Evolutionary conservation across 2,113 vertebrate species (phyloP), one percentile per base, ranked within the genome.

Genomic region (Syrrhaptes paradoxus): DNA sequence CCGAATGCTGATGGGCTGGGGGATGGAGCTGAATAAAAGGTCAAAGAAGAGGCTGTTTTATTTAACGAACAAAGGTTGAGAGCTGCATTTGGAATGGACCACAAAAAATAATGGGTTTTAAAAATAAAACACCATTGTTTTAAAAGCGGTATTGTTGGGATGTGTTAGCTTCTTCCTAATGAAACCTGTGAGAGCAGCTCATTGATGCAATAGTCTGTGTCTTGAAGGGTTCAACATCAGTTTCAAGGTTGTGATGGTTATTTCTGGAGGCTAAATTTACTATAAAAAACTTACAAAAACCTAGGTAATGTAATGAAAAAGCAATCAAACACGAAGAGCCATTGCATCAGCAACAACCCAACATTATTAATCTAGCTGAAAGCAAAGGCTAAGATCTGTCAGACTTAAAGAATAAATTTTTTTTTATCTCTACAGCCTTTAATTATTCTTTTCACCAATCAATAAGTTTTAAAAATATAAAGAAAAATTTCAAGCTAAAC

Each of bases 321-420:
- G 45, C 59, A 90, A 87, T 51, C 83, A 92, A 81, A 95, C 5
- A 4, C 73, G 57, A 71, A 55, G 76, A 93, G 32, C 43, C 62
- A 59, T 63, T 3, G 8, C 52, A 68, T 48, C 31, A 72, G 57
- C 86, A 57, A 78, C 61, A 91, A 61, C 49, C 65, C 76, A 80
- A 73, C 48, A 63, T 72, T 90, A 94, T 89, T 78, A 89, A 92
- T 63, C 70, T 58, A 85, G 26, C 29, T 95, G 28, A 95, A 92
- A 52, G 51, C 41, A 95, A 83, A 71, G 72, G 79, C 54, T 90
- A 66, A 92, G 43, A 31, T 65, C 65, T 90, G 41, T 80, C 85
- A 89, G 76, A 57, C 61, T 81, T 75, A 92, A 70, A 89, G 90
- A 95, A 94, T 67, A 52, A 85, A 71, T 84, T 80, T 29, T 62